Percentiles rank a stretch among this genome's conserved stretches.
Conservation (phyloP, 2,113 vertebrate genomes). For the Alligator sinensis region DNA sequence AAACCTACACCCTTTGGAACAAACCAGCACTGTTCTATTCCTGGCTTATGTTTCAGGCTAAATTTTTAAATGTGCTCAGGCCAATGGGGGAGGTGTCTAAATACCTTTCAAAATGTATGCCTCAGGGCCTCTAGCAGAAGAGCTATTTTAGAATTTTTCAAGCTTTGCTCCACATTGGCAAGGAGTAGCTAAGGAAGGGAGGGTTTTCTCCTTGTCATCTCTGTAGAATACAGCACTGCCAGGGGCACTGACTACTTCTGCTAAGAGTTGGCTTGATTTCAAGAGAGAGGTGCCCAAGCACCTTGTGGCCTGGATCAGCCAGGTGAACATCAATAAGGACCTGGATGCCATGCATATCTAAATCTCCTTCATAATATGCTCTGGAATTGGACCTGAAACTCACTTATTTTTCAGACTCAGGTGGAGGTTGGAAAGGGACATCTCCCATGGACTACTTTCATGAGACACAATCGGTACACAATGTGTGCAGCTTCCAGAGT, state of each 20-base stretch:
- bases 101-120: neutral
- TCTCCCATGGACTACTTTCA: neutral
- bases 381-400: neutral
- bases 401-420: neutral
- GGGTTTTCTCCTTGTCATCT: neutral
- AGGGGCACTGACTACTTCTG: neutral
- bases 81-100: too few species aligned
- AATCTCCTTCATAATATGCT: neutral
- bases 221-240: neutral
- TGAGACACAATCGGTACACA: fast-evolving
- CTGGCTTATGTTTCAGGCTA: too few species aligned
- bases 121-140: neutral
- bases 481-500: neutral
- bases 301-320: neutral
- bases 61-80: too few species aligned
- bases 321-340: too few species aligned
- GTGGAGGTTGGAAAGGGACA: neutral
- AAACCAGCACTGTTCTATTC: too few species aligned
- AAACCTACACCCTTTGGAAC: too few species aligned
- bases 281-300: neutral
- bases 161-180: neutral
- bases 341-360: neutral
- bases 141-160: neutral
- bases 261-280: neutral
- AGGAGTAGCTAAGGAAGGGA: neutral